Conservation (phyloP, 2,888 invertebrate species). For the Dichetophora obliterata region DNA sequence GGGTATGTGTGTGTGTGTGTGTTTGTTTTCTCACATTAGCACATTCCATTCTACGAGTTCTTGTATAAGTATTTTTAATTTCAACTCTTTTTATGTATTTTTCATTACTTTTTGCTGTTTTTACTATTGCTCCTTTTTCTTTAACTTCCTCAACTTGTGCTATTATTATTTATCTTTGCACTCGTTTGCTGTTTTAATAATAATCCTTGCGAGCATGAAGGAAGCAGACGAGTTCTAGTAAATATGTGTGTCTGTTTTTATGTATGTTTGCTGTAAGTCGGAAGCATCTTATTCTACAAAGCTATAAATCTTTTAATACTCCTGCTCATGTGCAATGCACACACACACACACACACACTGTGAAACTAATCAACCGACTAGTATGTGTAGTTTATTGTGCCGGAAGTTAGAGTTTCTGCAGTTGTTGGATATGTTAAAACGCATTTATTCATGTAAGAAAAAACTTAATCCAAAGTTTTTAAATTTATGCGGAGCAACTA, state of each 20-base stretch:
- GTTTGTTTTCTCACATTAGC: background rate
- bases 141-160: background rate
- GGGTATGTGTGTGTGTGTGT: background rate
- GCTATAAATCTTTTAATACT: too few relatives aligned
- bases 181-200: conserved; percentile 22
- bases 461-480: too few relatives aligned
- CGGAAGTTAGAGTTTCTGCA: too few relatives aligned
- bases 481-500: too few relatives aligned
- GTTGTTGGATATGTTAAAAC: too few relatives aligned
- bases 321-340: too few relatives aligned
- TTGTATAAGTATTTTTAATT: background rate
- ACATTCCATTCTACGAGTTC: background rate
- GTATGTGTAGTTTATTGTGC: too few relatives aligned
- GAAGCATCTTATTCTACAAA: too few relatives aligned
- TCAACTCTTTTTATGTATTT: background rate
- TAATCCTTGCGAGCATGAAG: background rate
- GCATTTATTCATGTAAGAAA: too few relatives aligned
- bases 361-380: too few relatives aligned
- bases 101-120: background rate
- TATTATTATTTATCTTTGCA: conserved; percentile 12
- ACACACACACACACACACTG: too few relatives aligned
- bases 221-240: background rate
- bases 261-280: background rate
- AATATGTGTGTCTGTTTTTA: background rate
- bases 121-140: background rate